Conservation (phyloP, 1,140 invertebrate genomes). For the Atopsyche davidsoni region DNA sequence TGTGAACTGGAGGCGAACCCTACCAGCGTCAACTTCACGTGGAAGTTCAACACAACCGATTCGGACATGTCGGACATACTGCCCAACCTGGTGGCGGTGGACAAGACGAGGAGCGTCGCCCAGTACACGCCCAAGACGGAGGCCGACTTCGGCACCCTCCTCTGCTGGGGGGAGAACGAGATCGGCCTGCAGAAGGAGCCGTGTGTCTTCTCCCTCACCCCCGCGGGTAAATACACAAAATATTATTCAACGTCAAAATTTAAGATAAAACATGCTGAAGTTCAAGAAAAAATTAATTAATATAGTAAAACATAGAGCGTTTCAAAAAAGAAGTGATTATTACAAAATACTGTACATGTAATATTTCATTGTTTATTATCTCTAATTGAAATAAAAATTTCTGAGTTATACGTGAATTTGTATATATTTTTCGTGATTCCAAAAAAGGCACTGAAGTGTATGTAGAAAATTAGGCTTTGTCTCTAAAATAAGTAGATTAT, state of each 20-base stretch:
- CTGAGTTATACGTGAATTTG: too few relatives aligned
- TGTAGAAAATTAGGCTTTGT: too few relatives aligned
- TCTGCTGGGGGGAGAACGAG: constrained; percentile 65
- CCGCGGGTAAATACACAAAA: constrained; percentile 53
- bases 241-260: constrained; percentile 4
- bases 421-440: too few relatives aligned
- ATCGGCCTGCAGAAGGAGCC: constrained; percentile 61
- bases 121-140: constrained; percentile 66
- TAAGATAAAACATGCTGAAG: too few relatives aligned
- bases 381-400: too few relatives aligned
- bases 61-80: constrained; percentile 57
- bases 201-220: constrained; percentile 66
- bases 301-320: too few relatives aligned
- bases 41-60: constrained; percentile 65
- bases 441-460: too few relatives aligned
- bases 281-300: too few relatives aligned
- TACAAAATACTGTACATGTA: too few relatives aligned
- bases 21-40: constrained; percentile 54
- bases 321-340: too few relatives aligned
- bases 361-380: too few relatives aligned
- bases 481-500: too few relatives aligned
- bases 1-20: constrained; percentile 71
- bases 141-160: constrained; percentile 62
- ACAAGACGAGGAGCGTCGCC: constrained; percentile 55
- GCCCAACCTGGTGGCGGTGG: constrained; percentile 46